Evolutionary conservation across 2,113 vertebrate genomes (phyloP), one percentile per base, ranked within the genome.

Genomic region (Coptodon rendalli): DNA sequence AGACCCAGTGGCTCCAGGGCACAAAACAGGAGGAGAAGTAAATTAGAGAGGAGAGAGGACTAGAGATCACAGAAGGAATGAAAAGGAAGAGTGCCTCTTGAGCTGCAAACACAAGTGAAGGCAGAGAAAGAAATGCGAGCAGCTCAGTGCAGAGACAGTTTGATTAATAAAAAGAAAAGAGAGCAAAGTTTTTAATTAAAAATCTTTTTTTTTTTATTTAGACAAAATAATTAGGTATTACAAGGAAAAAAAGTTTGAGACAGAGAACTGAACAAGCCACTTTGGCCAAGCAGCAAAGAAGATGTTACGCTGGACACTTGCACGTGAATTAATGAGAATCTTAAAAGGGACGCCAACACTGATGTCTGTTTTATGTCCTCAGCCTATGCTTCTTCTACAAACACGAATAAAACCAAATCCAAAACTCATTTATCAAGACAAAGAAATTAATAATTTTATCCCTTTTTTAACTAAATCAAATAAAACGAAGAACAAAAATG

Each of bases 131-230:
- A 56, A 53, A 68, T 11, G 85, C 86, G 83, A 87, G 84, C 73
- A 66, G 78, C 56, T 22, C 6, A 87, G 81, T n/a, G 68, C 48
- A 79, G 78, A 85, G 1, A 16, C 22, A 16, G 27, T 14, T 50
- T 6, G 10, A 81, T 78, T 40, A 89, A 92, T 59, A 80, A 86
- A 78, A 54, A 68, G 0, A 59, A 91, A 88, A 5, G 11, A 88
- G 16, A 40, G 22, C 29, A 48, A 66, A 5, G 31, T 19, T 12
- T 27, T 81, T 63, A 12, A 66, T 91, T 87, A 40, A 91, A 94
- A 92, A 71, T 22, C n/a, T 4, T 12, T 45, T 86, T 73, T 79
- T 83, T 86, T 76, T 94, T 92, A 94, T 95, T 95, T 80, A 22
- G 24, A 86, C 86, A 93, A 91, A 94, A 89, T 89, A 87, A 89